These are phyloP conservation scores for Sycophaga agraensis DNA, from an alignment of 1,140 invertebrate genomes.

Conservation along the genomic window DNA sequence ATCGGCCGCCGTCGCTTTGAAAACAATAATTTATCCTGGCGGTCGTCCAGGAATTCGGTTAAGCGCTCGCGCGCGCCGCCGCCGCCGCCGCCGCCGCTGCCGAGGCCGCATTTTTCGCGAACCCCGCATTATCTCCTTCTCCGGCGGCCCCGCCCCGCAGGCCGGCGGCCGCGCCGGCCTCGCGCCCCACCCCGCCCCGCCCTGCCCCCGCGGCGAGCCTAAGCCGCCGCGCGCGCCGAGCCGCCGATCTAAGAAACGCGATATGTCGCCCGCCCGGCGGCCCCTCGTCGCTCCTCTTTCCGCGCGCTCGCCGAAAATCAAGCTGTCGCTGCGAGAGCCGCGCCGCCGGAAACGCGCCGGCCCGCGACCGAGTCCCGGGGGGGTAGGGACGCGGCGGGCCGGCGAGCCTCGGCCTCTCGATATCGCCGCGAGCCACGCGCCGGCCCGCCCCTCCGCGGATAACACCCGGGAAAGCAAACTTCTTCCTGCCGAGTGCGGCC, in stretches of 20 bases:
- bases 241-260: conserved; percentile 22
- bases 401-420: too few relatives aligned
- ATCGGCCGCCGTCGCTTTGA: not conserved
- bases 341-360: not conserved
- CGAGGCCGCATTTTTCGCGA: conserved; percentile 26
- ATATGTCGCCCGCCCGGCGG: not conserved
- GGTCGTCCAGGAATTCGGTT: conserved; percentile 32
- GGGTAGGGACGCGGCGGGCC: too few relatives aligned
- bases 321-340: not conserved
- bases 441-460: too few relatives aligned
- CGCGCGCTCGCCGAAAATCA: conserved; percentile 1
- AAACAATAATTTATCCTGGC: conserved; percentile 30
- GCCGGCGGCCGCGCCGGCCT: not conserved
- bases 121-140: conserved; percentile 19
- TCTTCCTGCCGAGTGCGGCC: not conserved
- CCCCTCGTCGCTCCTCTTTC: not conserved
- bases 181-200: not conserved
- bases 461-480: not conserved
- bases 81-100: conserved; percentile 16
- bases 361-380: too few relatives aligned
- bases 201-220: not conserved
- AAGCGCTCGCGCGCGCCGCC: conserved; percentile 13
- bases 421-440: too few relatives aligned
- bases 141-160: not conserved
- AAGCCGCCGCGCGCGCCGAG: not conserved